phyloP scores from a whole-genome alignment of 2,113 vertebrate genomes.

The Fregata magnificens region DNA sequence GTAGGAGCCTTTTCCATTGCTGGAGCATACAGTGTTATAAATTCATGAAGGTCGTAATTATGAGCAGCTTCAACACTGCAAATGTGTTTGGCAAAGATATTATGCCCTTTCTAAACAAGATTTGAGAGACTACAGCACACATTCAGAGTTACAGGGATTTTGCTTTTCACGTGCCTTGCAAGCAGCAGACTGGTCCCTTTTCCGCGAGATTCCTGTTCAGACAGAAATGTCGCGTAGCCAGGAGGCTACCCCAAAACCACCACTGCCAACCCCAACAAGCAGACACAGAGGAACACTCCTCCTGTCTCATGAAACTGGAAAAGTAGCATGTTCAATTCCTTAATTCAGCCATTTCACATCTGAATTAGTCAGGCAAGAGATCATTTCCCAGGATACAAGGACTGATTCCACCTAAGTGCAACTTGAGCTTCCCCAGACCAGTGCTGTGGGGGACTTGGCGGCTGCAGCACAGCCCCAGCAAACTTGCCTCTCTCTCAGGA shows the following conservation, averaged over 20 bases:
- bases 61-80: neutral
- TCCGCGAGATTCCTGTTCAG: neutral
- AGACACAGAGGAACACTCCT: neutral
- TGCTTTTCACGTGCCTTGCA: neutral
- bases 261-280: neutral
- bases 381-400: neutral
- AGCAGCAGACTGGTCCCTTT: neutral
- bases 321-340: neutral
- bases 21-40: conserved; percentile 14
- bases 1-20: conserved; percentile 37
- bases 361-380: neutral
- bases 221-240: neutral
- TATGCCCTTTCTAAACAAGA: conserved; percentile 19
- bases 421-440: neutral
- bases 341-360: neutral
- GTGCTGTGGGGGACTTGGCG: neutral
- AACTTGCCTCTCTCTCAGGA: neutral
- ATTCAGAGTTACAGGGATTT: neutral
- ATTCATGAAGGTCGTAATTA: conserved; percentile 29
- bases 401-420: rapidly evolving
- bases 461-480: neutral
- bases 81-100: conserved; percentile 26
- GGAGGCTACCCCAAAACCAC: neutral
- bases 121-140: neutral
- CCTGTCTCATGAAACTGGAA: neutral